These are phyloP conservation scores for Siniperca scherzeri DNA, from an alignment of 2,797 vertebrate genomes.

Conservation along the genomic window DNA sequence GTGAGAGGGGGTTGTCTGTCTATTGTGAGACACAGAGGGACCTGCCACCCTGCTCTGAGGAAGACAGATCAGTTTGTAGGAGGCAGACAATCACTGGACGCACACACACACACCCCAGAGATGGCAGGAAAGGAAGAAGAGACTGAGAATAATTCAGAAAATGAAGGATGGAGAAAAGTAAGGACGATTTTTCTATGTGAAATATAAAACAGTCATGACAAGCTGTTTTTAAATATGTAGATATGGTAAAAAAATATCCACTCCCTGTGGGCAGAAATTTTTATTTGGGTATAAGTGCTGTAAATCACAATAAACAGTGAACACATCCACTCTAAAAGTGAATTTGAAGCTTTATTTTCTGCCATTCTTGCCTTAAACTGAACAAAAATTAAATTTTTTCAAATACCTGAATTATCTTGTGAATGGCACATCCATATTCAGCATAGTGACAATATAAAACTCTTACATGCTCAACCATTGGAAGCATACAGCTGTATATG, in stretches of 20 bases:
- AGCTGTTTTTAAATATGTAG: constrained; percentile 24
- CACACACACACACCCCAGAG: constrained; percentile 33
- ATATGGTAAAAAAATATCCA: neutral
- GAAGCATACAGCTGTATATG: constrained; percentile 54
- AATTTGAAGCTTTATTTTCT: constrained; percentile 26
- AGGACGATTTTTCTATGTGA: constrained; percentile 13
- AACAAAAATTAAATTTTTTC: neutral
- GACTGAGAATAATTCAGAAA: constrained; percentile 27
- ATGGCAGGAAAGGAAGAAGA: constrained; percentile 24
- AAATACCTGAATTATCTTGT: neutral
- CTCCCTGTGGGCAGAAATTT: constrained; percentile 18
- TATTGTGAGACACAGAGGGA: constrained; percentile 78
- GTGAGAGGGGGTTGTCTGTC: constrained; percentile 60
- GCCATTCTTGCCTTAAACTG: neutral
- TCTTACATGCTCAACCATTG: neutral
- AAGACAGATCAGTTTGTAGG: constrained; percentile 77
- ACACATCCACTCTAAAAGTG: neutral
- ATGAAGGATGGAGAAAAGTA: constrained; percentile 11
- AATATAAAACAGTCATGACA: constrained; percentile 28
- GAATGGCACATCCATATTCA: neutral
- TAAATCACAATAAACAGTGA: constrained; percentile 37
- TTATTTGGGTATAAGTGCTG: constrained; percentile 20
- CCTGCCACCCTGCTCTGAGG: constrained; percentile 73
- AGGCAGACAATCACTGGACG: constrained; percentile 63
- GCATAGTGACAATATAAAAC: neutral